A percentile compares a stretch with the other conserved stretches of the same genome.
phyloP scores from a whole-genome alignment of 2,113 vertebrate species.

The Gymnarchus niloticus region DNA sequence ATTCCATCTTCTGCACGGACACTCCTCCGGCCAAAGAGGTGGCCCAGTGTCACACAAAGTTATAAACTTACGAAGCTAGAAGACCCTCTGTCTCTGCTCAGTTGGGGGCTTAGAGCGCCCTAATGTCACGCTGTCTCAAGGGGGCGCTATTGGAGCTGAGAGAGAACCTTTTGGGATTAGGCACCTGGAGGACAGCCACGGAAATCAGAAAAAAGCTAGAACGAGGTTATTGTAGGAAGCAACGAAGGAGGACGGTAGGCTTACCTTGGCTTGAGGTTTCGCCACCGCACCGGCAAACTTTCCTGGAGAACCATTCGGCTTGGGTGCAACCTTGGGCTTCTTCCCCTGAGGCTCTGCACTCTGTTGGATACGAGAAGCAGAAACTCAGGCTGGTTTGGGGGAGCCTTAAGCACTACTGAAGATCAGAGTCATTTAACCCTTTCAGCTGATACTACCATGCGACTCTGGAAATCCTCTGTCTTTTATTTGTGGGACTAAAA shows the following conservation, averaged over 20 bases:
- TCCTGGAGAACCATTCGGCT: constrained; percentile 57
- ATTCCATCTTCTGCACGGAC: too few relatives aligned
- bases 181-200: too few relatives aligned
- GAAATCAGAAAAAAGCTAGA: neutral
- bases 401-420: neutral
- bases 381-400: constrained; percentile 10
- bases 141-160: too few relatives aligned
- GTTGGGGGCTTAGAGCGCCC: too few relatives aligned
- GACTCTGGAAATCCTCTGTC: neutral
- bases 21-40: too few relatives aligned
- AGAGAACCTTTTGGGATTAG: too few relatives aligned
- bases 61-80: too few relatives aligned
- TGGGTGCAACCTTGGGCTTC: constrained; percentile 51
- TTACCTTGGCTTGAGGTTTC: constrained; percentile 56
- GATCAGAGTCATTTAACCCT: neutral
- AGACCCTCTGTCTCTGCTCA: too few relatives aligned
- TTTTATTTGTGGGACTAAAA: neutral
- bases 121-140: too few relatives aligned
- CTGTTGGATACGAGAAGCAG: constrained; percentile 35
- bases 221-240: neutral
- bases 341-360: constrained; percentile 39
- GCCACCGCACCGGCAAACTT: constrained; percentile 48
- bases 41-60: too few relatives aligned
- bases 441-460: too few relatives aligned
- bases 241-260: neutral